Evolutionary conservation across 37 sponge, comb jelly and placozoan genomes (phyloP), one percentile per base, ranked within the genome.

Genomic region (Axinella damicornis): DNA sequence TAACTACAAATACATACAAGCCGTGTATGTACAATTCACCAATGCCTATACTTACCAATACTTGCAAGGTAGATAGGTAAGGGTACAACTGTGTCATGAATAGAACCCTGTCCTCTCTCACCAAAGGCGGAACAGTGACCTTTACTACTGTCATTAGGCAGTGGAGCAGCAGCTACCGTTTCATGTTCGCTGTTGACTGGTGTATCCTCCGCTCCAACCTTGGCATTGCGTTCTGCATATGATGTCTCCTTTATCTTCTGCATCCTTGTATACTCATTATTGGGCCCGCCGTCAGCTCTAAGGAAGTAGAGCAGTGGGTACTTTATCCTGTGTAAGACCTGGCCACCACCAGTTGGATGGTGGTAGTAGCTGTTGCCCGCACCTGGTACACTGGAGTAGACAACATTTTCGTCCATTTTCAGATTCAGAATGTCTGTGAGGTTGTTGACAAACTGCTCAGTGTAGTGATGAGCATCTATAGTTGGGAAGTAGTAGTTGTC

Each of bases 281-380:
- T 84, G 25, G 85, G 85, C 1, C 85, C 93, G 19, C 93, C 89
- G 32, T 76, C 85, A 61, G 83, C 78, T 22, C 53, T 39, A 18
- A 82, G 66, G 33, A 93, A 85, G 36, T 71, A 40, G 37, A 65
- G 53, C 18, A 93, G 67, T 20, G 89, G 77, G 21, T 60, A 21
- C 24, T 37, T 72, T 20, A 93, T 60, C 18, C 89, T 85, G 17
- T 81, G 59, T 2, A 84, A 25, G 28, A 82, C 52, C 28, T 62
- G 41, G 20, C 25, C 53, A 13, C 53, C 41, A 0, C 53, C 61
- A 15, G 58, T 20, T 30, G 38, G 46, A 70, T 73, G 36, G 5
- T 37, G 32, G 18, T 64, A 40, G 60, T 83, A 53, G 24, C 30
- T 60, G 52, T 61, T 83, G 15, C 80, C 70, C 19, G 68, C 54